These are phyloP conservation scores for Spilosoma lubricipeda DNA, from an alignment of 2,888 invertebrate species.

Conservation along the genomic window DNA sequence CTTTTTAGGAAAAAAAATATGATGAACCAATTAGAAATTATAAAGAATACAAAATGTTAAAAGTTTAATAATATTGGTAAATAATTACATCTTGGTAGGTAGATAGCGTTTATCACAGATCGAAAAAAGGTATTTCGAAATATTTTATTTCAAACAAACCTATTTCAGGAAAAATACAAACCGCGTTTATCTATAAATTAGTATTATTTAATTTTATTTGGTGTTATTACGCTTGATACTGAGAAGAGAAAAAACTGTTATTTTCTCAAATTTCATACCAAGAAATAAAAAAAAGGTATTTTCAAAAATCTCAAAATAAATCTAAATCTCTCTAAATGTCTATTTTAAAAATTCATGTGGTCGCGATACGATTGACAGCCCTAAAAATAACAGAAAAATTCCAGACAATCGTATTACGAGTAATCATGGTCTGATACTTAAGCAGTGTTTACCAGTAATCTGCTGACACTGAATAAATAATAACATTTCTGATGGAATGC, in stretches of 20 bases:
- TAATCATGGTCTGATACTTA: conserved; percentile 66
- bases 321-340: too few relatives aligned
- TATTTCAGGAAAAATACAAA: not conserved
- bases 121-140: too few relatives aligned
- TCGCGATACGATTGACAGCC: conserved; percentile 48
- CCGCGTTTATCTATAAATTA: not conserved
- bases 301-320: too few relatives aligned
- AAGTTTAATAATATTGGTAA: too few relatives aligned
- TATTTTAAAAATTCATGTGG: not conserved
- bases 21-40: too few relatives aligned
- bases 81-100: too few relatives aligned
- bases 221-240: too few relatives aligned
- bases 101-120: not conserved
- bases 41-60: too few relatives aligned
- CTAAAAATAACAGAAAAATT: conserved; percentile 55
- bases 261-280: not conserved
- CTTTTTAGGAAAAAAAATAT: too few relatives aligned
- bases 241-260: too few relatives aligned
- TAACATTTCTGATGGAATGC: not conserved
- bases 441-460: conserved; percentile 63
- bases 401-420: conserved; percentile 64
- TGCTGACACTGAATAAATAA: conserved; percentile 45
- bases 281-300: too few relatives aligned
- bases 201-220: not conserved
- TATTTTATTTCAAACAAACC: not conserved